These are phyloP conservation scores for Pangasius krempfi DNA, from an alignment of 2,797 vertebrate species.

Conservation along the genomic window DNA sequence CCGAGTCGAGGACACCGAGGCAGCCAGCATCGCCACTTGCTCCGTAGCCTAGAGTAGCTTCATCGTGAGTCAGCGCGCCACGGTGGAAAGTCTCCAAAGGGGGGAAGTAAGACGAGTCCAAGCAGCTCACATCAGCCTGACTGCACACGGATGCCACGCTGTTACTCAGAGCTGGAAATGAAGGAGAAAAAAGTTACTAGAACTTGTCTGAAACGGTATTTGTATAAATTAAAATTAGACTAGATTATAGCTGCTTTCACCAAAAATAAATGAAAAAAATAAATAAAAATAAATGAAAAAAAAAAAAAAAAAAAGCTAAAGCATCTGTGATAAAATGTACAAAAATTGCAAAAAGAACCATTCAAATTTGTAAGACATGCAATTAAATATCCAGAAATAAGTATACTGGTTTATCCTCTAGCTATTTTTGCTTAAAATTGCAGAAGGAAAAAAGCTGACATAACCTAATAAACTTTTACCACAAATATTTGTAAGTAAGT, in stretches of 20 bases:
- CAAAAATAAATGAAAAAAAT: not conserved
- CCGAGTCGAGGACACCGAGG: slow-evolving; percentile 91
- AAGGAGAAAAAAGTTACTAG: not conserved
- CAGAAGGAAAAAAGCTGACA: not conserved
- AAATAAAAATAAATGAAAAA: too few species aligned
- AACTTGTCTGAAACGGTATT: not conserved
- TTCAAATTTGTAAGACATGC: not conserved
- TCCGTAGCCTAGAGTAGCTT: slow-evolving; percentile 83
- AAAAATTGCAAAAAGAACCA: too few species aligned
- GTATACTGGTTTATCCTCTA: not conserved
- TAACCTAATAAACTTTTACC: not conserved
- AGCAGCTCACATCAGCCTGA: slow-evolving; percentile 84
- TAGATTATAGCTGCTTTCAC: not conserved
- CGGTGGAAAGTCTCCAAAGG: slow-evolving; percentile 87
- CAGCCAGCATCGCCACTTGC: slow-evolving; percentile 88
- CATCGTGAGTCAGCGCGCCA: slow-evolving; percentile 86
- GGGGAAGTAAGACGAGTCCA: slow-evolving; percentile 87
- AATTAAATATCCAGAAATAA: not conserved
- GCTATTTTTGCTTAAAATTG: not conserved
- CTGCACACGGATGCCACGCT: slow-evolving; percentile 90
- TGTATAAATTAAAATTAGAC: not conserved
- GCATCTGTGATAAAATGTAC: not conserved
- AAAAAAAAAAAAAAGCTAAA: too few species aligned
- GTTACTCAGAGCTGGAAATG: slow-evolving; percentile 85
- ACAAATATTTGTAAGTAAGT: not conserved